Percentiles rank a stretch among this genome's conserved stretches.
These are phyloP conservation scores for Onchidella celtica DNA, from an alignment of 2,888 invertebrate species.

Conservation along the genomic window DNA sequence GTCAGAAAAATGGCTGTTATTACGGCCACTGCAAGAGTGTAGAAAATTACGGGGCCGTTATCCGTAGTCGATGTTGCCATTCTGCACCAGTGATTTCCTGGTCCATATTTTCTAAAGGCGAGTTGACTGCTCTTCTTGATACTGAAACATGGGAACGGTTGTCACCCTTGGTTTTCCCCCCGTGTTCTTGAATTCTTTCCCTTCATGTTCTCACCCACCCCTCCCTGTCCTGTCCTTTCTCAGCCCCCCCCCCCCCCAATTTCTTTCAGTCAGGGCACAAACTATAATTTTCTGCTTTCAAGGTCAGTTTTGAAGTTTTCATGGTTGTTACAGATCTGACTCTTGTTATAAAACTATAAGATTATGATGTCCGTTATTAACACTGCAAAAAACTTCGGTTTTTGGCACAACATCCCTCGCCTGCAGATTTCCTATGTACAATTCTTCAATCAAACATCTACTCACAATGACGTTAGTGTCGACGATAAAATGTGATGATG, in stretches of 20 bases:
- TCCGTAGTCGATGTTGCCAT: neutral
- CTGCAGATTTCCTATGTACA: no score
- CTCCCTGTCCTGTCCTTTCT: neutral
- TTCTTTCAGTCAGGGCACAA: no score
- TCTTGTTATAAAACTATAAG: no score
- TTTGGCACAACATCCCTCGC: no score
- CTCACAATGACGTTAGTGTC: no score
- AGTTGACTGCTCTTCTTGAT: conserved; percentile 9
- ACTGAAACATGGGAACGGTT: neutral
- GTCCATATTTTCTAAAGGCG: conserved; percentile 31
- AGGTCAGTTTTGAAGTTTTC: neutral
- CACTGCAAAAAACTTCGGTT: no score
- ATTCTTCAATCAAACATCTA: no score
- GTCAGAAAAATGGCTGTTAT: conserved; percentile 25
- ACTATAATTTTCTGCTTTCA: neutral
- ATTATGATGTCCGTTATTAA: no score
- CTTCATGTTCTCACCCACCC: no score
- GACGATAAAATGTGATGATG: no score
- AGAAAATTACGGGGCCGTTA: conserved; percentile 29
- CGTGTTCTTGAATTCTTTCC: neutral
- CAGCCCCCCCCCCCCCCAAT: neutral
- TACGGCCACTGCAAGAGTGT: conserved; percentile 23
- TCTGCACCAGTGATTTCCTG: conserved; percentile 30
- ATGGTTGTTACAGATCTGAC: no score
- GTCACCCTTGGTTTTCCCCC: neutral